phyloP scores from a whole-genome alignment of 2,113 vertebrate species.

The Bubo bubo region DNA sequence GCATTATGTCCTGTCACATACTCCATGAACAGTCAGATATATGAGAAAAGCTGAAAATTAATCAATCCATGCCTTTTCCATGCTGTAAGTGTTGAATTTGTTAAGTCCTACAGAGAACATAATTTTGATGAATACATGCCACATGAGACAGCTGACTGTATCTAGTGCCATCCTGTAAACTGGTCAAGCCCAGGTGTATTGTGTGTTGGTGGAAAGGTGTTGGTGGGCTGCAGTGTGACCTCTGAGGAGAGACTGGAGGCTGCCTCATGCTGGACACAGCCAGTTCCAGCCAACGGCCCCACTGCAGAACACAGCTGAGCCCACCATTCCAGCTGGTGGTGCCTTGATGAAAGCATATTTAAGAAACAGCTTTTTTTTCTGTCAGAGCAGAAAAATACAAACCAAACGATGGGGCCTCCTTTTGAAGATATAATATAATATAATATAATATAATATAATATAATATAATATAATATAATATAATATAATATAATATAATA shows the following conservation, averaged over 20 bases:
- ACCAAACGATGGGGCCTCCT: rapidly evolving
- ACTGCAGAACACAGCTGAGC: not conserved
- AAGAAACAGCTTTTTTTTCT: not conserved
- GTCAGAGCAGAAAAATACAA: not conserved
- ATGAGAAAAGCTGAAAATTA: not conserved
- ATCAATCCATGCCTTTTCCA: not conserved
- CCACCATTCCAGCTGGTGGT: not conserved
- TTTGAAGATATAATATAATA: not conserved
- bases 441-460: no score
- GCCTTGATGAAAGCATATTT: not conserved
- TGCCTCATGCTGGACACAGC: not conserved
- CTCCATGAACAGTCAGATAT: not conserved
- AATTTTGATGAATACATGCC: not conserved
- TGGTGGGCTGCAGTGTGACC: not conserved
- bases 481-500: no score
- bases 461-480: no score
- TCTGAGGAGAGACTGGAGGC: not conserved
- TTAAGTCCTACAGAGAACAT: not conserved
- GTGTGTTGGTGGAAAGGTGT: not conserved
- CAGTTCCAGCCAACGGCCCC: not conserved
- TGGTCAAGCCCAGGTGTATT: not conserved
- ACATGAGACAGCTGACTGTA: not conserved
- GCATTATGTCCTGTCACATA: not conserved
- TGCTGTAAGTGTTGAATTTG: not conserved
- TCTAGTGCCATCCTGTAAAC: not conserved